These are phyloP conservation scores for Pipistrellus kuhlii DNA, from an alignment of 2,797 vertebrate genomes.

Conservation along the genomic window DNA sequence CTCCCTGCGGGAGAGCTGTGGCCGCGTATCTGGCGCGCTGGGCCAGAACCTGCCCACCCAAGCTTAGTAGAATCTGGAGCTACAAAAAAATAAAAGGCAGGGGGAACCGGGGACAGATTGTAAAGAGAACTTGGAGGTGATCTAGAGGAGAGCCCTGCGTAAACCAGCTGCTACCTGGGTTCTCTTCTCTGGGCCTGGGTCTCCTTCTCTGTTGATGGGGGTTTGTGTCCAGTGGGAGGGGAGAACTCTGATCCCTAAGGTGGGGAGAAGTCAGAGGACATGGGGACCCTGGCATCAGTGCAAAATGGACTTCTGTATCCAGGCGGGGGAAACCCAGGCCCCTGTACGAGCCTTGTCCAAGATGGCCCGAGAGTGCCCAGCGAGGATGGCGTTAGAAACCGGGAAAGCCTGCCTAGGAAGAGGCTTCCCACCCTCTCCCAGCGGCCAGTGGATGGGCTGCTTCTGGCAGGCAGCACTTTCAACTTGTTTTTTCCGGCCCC, in stretches of 20 bases:
- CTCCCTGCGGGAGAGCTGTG: not conserved
- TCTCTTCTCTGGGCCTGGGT: not conserved
- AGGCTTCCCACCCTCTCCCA: not conserved
- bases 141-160: not conserved
- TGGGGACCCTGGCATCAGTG: too few species aligned
- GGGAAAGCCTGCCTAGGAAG: not conserved
- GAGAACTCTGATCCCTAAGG: not conserved
- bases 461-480: not conserved
- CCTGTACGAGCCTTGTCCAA: too few species aligned
- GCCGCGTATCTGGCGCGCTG: not conserved
- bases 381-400: not conserved
- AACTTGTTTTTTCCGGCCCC: conserved; percentile 1
- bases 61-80: not conserved
- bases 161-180: not conserved
- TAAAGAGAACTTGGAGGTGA: conserved; percentile 17
- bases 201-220: not conserved
- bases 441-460: not conserved
- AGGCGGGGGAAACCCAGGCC: too few species aligned
- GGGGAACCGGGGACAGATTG: not conserved
- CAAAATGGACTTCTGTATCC: too few species aligned
- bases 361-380: too few species aligned
- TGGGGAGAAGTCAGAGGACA: too few species aligned
- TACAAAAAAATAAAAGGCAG: not conserved
- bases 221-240: not conserved
- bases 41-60: not conserved